These are phyloP conservation scores for Neopipo cinnamomea DNA, from an alignment of 2,113 vertebrate genomes.

Conservation along the genomic window DNA sequence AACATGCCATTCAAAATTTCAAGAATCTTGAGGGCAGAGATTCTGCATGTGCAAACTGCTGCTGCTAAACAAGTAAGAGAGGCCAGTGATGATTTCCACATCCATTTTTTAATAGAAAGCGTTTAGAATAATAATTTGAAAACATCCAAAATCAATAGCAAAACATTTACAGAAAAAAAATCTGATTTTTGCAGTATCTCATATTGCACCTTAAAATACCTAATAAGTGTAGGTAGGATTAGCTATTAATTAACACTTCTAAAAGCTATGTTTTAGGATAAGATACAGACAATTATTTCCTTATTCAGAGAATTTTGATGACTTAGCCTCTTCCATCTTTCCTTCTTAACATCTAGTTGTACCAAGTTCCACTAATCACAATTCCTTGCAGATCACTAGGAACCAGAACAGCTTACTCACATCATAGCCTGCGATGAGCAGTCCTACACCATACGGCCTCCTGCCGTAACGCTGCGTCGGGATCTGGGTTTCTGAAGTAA, in stretches of 20 bases:
- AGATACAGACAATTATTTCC: background rate
- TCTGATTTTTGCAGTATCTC: background rate
- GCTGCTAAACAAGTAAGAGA: background rate
- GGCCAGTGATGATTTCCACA: background rate
- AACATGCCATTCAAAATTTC: background rate
- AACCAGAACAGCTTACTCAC: conserved; percentile 74
- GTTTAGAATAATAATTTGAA: background rate
- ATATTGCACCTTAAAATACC: background rate
- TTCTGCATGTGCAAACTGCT: background rate
- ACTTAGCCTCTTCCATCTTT: background rate
- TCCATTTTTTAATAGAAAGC: background rate
- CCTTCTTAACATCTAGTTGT: background rate
- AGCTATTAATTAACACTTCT: background rate
- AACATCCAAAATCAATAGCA: background rate
- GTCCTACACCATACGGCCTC: conserved; percentile 93
- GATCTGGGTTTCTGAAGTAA: conserved; percentile 90
- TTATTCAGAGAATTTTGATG: background rate
- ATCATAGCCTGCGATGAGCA: conserved; percentile 96
- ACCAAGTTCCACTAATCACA: background rate
- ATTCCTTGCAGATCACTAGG: background rate
- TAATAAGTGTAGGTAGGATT: background rate
- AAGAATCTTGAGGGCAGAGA: background rate
- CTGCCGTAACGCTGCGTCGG: conserved; percentile 96
- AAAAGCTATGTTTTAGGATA: background rate
- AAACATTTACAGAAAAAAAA: background rate